These are phyloP conservation scores for Dinoponera quadriceps DNA, from an alignment of 1,140 invertebrate species.

Conservation along the genomic window DNA sequence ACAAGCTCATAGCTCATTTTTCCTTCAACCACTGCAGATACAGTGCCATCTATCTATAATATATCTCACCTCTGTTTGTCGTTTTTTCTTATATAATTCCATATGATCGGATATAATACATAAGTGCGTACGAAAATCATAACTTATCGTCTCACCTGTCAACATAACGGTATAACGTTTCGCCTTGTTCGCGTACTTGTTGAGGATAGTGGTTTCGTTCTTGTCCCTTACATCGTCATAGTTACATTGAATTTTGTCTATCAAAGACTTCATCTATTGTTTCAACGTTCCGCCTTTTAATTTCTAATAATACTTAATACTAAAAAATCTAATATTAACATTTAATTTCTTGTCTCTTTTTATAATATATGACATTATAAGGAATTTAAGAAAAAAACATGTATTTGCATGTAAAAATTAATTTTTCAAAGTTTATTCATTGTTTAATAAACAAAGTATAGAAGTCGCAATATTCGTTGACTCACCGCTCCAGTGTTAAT, in stretches of 20 bases:
- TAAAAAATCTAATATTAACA: too few relatives aligned
- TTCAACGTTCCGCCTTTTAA: not conserved
- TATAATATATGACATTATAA: too few relatives aligned
- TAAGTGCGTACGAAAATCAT: not conserved
- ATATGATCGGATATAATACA: too few relatives aligned
- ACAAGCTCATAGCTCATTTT: too few relatives aligned
- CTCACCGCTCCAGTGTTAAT: constrained; percentile 24
- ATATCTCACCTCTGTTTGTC: too few relatives aligned
- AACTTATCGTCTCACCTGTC: constrained; percentile 8
- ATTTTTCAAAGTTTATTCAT: not conserved
- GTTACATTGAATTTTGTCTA: not conserved
- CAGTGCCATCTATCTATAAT: too few relatives aligned
- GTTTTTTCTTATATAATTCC: too few relatives aligned
- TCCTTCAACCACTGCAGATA: too few relatives aligned
- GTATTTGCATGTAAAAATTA: too few relatives aligned
- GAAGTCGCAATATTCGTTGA: not conserved
- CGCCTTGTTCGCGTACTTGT: not conserved
- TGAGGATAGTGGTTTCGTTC: constrained; percentile 25
- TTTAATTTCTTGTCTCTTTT: not conserved
- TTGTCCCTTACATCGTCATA: constrained; percentile 12
- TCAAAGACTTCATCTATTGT: not conserved
- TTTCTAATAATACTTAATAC: not conserved
- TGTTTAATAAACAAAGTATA: not conserved
- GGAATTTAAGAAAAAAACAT: too few relatives aligned
- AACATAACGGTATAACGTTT: not conserved